phyloP scores from a whole-genome alignment of 2,113 vertebrate species.

The Gopherus flavomarginatus region DNA sequence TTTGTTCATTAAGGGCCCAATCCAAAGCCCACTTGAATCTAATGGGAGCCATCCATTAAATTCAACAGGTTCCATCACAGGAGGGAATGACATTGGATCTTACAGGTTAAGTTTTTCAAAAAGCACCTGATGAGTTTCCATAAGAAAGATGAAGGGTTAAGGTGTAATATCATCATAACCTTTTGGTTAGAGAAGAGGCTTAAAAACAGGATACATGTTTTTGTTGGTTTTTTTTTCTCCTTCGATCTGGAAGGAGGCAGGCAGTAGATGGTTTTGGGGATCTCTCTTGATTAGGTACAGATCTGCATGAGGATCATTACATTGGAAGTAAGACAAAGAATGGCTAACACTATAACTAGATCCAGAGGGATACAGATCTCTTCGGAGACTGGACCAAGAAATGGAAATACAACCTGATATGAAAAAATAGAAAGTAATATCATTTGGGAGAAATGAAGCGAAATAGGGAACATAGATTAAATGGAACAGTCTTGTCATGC shows the following conservation, averaged over 20 bases:
- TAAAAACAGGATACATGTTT: background rate
- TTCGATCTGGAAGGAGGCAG: background rate
- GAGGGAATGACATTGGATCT: background rate
- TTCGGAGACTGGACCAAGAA: background rate
- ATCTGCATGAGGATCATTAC: background rate
- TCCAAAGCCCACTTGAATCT: background rate
- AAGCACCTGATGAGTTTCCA: background rate
- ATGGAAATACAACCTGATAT: background rate
- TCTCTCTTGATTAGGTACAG: background rate
- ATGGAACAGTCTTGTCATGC: background rate
- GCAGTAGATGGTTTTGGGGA: background rate
- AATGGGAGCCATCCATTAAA: background rate
- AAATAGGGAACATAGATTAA: background rate
- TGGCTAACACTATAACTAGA: background rate
- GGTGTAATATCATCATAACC: background rate
- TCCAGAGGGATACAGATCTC: background rate
- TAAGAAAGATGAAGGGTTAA: constrained; percentile 29
- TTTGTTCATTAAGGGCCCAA: background rate
- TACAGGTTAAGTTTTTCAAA: background rate
- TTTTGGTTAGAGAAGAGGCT: background rate
- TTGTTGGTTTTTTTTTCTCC: background rate
- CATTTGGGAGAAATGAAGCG: accelerated
- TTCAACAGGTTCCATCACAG: background rate
- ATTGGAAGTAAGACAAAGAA: background rate
- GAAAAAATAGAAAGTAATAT: background rate